phyloP scores from a whole-genome alignment of 2,888 invertebrate genomes.

The Octonoba sinensis region DNA sequence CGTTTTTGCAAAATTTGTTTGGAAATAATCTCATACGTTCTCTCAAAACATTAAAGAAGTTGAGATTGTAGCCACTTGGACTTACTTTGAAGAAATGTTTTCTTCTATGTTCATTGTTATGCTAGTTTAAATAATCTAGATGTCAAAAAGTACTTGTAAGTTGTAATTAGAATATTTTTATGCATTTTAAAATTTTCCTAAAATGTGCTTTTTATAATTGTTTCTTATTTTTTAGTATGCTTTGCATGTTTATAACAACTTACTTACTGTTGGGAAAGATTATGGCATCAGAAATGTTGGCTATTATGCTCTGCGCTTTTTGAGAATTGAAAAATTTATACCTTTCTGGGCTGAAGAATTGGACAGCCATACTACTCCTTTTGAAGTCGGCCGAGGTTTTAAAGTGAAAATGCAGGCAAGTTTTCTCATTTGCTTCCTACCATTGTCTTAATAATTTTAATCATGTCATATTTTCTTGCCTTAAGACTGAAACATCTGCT shows the following conservation, averaged over 20 bases:
- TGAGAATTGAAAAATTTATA: slow-evolving; percentile 96
- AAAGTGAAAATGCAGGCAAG: slow-evolving; percentile 86
- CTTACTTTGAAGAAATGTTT: too few species aligned
- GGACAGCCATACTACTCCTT: slow-evolving; percentile 92
- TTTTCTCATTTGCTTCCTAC: background rate
- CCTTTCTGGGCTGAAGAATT: slow-evolving; percentile 99
- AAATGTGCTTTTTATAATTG: background rate
- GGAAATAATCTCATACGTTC: too few species aligned
- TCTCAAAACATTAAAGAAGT: too few species aligned
- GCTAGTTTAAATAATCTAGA: too few species aligned
- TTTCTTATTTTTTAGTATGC: slow-evolving; percentile 81
- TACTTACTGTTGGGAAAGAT: slow-evolving; percentile 87
- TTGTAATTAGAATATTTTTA: background rate
- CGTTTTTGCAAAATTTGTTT: too few species aligned
- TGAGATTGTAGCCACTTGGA: too few species aligned
- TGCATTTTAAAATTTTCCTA: background rate
- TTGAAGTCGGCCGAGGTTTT: slow-evolving; percentile 96
- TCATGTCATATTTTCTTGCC: too few species aligned
- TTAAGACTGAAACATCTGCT: too few species aligned
- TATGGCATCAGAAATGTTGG: slow-evolving; percentile 93
- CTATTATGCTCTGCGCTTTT: slow-evolving; percentile 88
- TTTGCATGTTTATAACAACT: slow-evolving; percentile 90
- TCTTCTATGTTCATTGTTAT: too few species aligned
- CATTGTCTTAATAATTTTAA: background rate
- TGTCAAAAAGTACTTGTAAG: too few species aligned